Conservation (phyloP, 2,888 invertebrate species). For the Yponomeuta evonymella region DNA sequence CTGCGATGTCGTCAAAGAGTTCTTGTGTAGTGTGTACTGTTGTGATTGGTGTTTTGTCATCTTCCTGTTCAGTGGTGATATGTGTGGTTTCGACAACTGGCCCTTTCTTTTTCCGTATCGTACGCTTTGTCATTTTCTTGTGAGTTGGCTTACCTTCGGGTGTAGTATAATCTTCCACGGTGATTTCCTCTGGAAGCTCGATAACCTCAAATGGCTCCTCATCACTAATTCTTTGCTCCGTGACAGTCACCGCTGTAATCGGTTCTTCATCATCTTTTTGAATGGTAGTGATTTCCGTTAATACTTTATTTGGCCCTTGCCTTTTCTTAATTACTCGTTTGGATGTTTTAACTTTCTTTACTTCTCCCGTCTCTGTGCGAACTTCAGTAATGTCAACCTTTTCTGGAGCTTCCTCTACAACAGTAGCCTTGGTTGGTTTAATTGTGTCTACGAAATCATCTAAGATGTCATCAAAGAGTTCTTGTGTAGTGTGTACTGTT, state of each 20-base stretch:
- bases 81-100: constrained; percentile 29
- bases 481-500: constrained; percentile 44
- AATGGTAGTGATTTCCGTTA: constrained; percentile 30
- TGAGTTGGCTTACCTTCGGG: constrained; percentile 36
- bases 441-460: not conserved
- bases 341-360: constrained; percentile 37
- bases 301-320: constrained; percentile 25
- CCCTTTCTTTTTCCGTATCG: constrained; percentile 23
- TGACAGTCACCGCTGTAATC: constrained; percentile 27
- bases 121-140: constrained; percentile 30
- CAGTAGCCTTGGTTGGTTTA: constrained; percentile 27
- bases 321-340: constrained; percentile 36
- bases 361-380: constrained; percentile 26
- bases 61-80: constrained; percentile 35
- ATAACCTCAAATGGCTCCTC: constrained; percentile 33
- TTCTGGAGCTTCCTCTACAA: constrained; percentile 16
- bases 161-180: constrained; percentile 26
- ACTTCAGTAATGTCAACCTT: constrained; percentile 28
- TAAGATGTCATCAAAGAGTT: constrained; percentile 30
- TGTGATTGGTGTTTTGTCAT: constrained; percentile 29
- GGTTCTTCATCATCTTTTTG: constrained; percentile 49
- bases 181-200: constrained; percentile 44
- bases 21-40: constrained; percentile 23
- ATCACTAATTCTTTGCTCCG: constrained; percentile 31
- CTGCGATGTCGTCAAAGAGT: constrained; percentile 17